Conservation (phyloP, 2,888 invertebrate genomes). For the Andrena chrysosceles region DNA sequence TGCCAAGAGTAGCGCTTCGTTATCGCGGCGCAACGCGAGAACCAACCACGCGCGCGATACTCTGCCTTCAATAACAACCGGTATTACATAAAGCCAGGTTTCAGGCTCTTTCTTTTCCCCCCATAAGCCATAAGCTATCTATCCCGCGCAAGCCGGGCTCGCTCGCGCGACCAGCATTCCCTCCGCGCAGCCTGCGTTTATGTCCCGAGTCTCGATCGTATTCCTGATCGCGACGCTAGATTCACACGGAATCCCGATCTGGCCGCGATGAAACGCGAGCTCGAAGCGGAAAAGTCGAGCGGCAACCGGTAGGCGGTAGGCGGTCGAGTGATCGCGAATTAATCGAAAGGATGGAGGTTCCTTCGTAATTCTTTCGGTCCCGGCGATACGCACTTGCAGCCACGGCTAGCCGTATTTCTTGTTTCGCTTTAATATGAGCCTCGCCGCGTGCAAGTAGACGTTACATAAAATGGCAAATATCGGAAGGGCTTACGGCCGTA, state of each 20-base stretch:
- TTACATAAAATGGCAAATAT: slow-evolving; percentile 83
- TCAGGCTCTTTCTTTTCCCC: slow-evolving; percentile 14
- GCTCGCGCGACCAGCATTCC: slow-evolving; percentile 31
- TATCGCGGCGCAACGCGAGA: slow-evolving; percentile 26
- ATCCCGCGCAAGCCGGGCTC: slow-evolving; percentile 15
- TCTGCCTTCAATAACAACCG: slow-evolving; percentile 42
- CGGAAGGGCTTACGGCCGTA: slow-evolving; percentile 80
- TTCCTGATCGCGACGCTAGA: slow-evolving; percentile 33
- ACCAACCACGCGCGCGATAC: slow-evolving; percentile 7
- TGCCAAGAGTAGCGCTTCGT: slow-evolving; percentile 14
- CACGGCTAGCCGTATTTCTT: slow-evolving; percentile 77
- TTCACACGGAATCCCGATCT: slow-evolving; percentile 37
- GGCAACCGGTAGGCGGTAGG: neutral
- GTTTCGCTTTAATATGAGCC: slow-evolving; percentile 81
- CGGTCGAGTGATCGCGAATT: neutral
- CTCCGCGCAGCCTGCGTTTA: slow-evolving; percentile 1
- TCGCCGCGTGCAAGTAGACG: slow-evolving; percentile 72
- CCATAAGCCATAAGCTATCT: slow-evolving; percentile 17
- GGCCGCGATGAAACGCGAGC: slow-evolving; percentile 5
- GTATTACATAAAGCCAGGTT: slow-evolving; percentile 35
- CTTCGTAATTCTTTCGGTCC: slow-evolving; percentile 5
- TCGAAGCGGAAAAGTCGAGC: neutral
- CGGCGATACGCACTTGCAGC: slow-evolving; percentile 36
- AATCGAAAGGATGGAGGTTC: neutral
- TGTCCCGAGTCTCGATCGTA: slow-evolving; percentile 33